A percentile compares a stretch with the other conserved stretches of the same genome.
Evolutionary conservation across 2,797 vertebrate genomes (phyloP).

Genomic region (Lepilemur septentrionalis): DNA sequence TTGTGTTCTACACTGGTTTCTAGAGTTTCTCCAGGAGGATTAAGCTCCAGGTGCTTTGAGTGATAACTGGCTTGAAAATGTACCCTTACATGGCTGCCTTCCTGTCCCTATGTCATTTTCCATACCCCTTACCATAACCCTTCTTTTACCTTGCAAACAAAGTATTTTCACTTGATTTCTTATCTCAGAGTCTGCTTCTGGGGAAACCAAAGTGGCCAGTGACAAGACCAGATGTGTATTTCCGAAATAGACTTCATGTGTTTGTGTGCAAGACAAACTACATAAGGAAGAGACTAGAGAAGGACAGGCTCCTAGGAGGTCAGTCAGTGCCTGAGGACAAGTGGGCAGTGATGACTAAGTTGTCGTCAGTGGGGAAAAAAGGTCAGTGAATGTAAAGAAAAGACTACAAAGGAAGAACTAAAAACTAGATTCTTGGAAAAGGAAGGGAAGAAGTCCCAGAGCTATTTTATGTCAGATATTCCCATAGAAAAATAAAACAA

Average conservation of each 20-base stretch:
- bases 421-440: not conserved
- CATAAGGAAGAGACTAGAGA: not conserved
- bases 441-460: not conserved
- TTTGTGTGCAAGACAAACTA: not conserved
- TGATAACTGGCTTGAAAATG: not conserved
- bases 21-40: conserved; percentile 11
- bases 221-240: not conserved
- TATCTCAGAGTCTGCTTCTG: not conserved
- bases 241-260: not conserved
- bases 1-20: not conserved
- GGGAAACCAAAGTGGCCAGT: not conserved
- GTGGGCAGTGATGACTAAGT: not conserved
- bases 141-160: not conserved
- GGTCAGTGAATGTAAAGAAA: not conserved
- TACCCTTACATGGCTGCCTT: not conserved
- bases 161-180: not conserved
- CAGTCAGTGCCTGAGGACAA: not conserved
- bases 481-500: not conserved
- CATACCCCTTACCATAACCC: not conserved
- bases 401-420: not conserved
- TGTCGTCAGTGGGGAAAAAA: not conserved
- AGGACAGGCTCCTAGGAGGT: not conserved
- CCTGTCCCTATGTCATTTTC: not conserved
- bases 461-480: conserved; percentile 13
- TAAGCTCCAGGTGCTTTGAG: not conserved